Percentiles rank a stretch among this genome's conserved stretches.
Evolutionary conservation across 2,113 vertebrate species (phyloP).

Genomic region (Salvelinus sp.): DNA sequence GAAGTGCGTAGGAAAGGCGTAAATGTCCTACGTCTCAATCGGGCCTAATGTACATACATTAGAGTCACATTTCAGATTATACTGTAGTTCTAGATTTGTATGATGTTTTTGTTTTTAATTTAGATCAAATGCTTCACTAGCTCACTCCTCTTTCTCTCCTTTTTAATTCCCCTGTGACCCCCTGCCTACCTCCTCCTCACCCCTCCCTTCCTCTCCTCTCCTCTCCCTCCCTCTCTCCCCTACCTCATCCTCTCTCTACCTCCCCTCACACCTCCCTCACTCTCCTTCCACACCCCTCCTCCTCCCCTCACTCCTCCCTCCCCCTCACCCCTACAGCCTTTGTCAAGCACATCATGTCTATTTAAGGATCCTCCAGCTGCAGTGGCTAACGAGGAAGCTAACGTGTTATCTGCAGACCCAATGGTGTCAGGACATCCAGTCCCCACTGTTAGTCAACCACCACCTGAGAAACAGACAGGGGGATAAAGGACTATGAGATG

Average conservation of each 20-base stretch:
- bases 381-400: constrained; percentile 20
- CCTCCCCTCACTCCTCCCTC: not conserved
- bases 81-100: not conserved
- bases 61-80: not conserved
- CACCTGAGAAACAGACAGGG: constrained; percentile 62
- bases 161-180: too few relatives aligned
- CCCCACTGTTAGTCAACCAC: constrained; percentile 60
- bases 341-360: constrained; percentile 97
- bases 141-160: not conserved
- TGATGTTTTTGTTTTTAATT: too few relatives aligned
- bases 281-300: too few relatives aligned
- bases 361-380: constrained; percentile 75
- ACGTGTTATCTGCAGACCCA: constrained; percentile 77
- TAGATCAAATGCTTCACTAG: not conserved
- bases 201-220: too few relatives aligned
- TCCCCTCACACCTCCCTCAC: too few relatives aligned
- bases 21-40: too few relatives aligned
- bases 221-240: too few relatives aligned
- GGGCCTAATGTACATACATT: not conserved
- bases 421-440: constrained; percentile 77
- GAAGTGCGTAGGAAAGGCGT: too few relatives aligned
- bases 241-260: too few relatives aligned
- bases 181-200: too few relatives aligned
- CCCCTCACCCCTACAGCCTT: constrained; percentile 76
- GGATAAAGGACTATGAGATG: constrained; percentile 78